Evolutionary conservation across 1,140 invertebrate genomes (phyloP).

Genomic region (Drosophila subpulchrella): DNA sequence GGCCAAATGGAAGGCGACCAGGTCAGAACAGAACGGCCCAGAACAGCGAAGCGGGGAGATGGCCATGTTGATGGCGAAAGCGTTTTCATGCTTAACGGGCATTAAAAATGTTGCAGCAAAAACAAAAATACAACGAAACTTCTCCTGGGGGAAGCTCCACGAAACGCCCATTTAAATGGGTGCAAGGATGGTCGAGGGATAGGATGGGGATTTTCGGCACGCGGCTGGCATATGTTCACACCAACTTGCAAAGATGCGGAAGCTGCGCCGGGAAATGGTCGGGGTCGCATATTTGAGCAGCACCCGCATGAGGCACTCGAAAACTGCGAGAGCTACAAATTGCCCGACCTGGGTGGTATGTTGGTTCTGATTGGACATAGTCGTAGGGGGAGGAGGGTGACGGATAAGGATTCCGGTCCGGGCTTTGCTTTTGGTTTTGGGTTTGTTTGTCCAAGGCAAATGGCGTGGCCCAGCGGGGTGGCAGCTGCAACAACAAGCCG

Average conservation of each 20-base stretch:
- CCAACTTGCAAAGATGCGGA: constrained; percentile 62
- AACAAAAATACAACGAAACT: constrained; percentile 35
- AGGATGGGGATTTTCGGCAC: constrained; percentile 27
- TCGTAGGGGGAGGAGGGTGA: constrained; percentile 1
- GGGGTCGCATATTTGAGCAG: constrained; percentile 73
- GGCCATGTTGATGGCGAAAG: constrained; percentile 57
- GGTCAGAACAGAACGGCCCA: constrained; percentile 14
- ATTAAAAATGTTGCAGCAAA: constrained; percentile 75
- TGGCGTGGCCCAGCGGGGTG: constrained; percentile 64
- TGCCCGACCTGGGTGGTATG: constrained; percentile 43
- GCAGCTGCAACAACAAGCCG: constrained; percentile 80
- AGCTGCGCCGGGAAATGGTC: constrained; percentile 36
- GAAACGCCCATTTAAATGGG: constrained; percentile 41
- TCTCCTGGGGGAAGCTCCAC: constrained; percentile 5
- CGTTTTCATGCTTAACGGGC: constrained; percentile 81
- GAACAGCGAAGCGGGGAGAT: constrained; percentile 3
- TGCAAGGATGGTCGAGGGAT: constrained; percentile 1
- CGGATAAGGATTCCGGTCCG: constrained; percentile 33
- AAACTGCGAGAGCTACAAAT: constrained; percentile 69
- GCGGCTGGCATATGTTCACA: constrained; percentile 84
- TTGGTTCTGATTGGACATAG: constrained; percentile 61
- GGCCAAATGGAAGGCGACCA: constrained; percentile 56
- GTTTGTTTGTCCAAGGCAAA: constrained; percentile 72
- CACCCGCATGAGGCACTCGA: constrained; percentile 76
- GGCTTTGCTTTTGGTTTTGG: constrained; percentile 25